A percentile compares a stretch with the other conserved stretches of the same genome.
Conservation (phyloP, 1,140 invertebrate genomes). For the Megalonaias nervosa region DNA sequence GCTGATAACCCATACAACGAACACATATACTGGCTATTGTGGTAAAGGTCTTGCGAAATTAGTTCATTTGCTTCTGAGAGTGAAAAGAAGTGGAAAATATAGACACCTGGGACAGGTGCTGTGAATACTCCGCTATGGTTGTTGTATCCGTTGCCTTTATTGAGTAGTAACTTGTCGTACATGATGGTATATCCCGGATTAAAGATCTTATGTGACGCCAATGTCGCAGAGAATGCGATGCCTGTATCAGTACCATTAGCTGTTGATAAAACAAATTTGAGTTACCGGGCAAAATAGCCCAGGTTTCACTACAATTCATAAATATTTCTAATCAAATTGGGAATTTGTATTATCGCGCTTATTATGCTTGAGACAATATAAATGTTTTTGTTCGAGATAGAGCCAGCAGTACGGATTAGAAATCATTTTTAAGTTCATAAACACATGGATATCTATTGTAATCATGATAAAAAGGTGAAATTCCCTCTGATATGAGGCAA, state of each 20-base stretch:
- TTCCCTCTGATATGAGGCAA: no score
- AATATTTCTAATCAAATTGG: not conserved
- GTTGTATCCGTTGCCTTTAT: constrained; percentile 7
- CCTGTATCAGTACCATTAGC: no score
- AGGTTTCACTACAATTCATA: no score
- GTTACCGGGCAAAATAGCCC: no score
- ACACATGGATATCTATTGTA: no score
- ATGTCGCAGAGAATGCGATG: constrained; percentile 10
- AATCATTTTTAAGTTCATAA: no score
- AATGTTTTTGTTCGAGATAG: no score
- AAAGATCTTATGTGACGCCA: constrained; percentile 10
- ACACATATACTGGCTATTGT: constrained; percentile 12
- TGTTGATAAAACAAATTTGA: no score
- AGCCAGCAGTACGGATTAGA: no score
- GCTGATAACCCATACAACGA: constrained; percentile 5
- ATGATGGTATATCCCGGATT: not conserved
- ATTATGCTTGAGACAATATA: no score
- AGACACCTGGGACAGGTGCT: constrained; percentile 8
- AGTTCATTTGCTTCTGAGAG: not conserved
- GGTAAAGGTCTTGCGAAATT: constrained; percentile 8
- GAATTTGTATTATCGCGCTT: no score
- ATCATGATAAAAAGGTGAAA: no score
- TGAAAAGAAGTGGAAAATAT: constrained; percentile 23
- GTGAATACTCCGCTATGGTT: constrained; percentile 5
- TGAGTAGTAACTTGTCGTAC: constrained; percentile 14